phyloP scores from a whole-genome alignment of 2,888 invertebrate genomes.

The Melolontha melolontha region DNA sequence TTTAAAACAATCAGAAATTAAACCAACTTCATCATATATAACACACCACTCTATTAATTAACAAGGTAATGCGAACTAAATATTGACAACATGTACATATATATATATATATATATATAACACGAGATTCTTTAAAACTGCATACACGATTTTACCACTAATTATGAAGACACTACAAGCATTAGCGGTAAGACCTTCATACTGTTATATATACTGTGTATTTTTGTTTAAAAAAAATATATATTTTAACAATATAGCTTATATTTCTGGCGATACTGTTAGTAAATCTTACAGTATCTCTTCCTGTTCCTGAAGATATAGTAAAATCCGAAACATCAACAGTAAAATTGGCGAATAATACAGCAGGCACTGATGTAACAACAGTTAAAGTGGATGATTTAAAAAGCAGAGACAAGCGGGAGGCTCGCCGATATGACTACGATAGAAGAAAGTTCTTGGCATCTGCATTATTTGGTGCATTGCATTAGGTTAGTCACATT shows the following conservation, averaged over 20 bases:
- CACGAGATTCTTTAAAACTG: no score
- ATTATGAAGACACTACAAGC: neutral
- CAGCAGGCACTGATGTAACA: no score
- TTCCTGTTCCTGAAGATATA: neutral
- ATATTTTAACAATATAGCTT: neutral
- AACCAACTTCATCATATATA: no score
- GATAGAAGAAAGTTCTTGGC: conserved; percentile 18
- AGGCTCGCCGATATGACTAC: conserved; percentile 11
- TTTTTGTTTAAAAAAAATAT: neutral
- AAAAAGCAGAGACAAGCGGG: conserved; percentile 16
- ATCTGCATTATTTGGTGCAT: conserved; percentile 18
- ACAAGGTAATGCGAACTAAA: conserved; percentile 5
- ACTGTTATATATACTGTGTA: no score
- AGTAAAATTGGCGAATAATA: neutral
- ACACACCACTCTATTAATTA: conserved; percentile 10
- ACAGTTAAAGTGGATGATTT: neutral
- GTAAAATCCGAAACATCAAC: conserved; percentile 2
- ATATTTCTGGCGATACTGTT: neutral
- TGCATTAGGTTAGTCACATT: conserved; percentile 15
- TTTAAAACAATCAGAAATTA: no score
- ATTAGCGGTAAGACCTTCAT: conserved; percentile 16
- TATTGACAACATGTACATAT: neutral
- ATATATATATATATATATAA: no score
- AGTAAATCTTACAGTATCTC: neutral
- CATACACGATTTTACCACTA: no score